Conservation (phyloP, 2,888 invertebrate species). For the Bunonema sp. region DNA sequence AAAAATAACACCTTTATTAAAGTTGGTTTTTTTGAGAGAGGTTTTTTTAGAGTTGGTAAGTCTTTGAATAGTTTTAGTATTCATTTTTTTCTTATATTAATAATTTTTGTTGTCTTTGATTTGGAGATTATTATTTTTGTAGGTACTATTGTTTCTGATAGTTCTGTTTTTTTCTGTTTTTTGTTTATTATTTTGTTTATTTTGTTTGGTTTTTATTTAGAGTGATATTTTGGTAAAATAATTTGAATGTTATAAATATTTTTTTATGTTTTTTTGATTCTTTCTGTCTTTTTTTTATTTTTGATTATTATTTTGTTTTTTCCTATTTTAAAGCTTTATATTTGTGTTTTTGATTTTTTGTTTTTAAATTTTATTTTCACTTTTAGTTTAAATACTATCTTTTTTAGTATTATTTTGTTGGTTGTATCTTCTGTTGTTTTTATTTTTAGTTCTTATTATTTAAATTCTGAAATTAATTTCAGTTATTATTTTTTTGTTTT, state of each 20-base stretch:
- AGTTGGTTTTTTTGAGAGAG: slow-evolving; percentile 18
- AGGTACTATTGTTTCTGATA: slow-evolving; percentile 17
- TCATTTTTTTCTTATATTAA: slow-evolving; percentile 24
- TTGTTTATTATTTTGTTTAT: slow-evolving; percentile 19
- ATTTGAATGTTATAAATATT: slow-evolving; percentile 22
- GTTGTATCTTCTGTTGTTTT: slow-evolving; percentile 19
- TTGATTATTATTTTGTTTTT: slow-evolving; percentile 8
- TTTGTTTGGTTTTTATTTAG: slow-evolving; percentile 25
- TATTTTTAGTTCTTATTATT: slow-evolving; percentile 21
- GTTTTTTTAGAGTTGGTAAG: slow-evolving; percentile 20
- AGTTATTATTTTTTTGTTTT: slow-evolving; percentile 25
- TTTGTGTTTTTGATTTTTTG: slow-evolving; percentile 40
- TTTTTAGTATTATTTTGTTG: slow-evolving; percentile 26
- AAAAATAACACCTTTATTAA: slow-evolving; percentile 14
- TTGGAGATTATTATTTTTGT: slow-evolving; percentile 22
- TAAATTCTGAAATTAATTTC: slow-evolving; percentile 19
- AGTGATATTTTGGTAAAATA: slow-evolving; percentile 24
- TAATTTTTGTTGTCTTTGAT: slow-evolving; percentile 24
- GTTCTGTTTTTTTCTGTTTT: slow-evolving; percentile 13
- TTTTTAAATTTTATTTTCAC: slow-evolving; percentile 23
- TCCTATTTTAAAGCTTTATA: slow-evolving; percentile 53
- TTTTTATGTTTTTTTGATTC: slow-evolving; percentile 24
- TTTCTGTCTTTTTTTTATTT: slow-evolving; percentile 12
- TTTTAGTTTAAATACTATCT: slow-evolving; percentile 22
- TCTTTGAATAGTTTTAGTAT: slow-evolving; percentile 24